phyloP scores from a whole-genome alignment of 2,113 vertebrate genomes.

The Hippocampus comes region DNA sequence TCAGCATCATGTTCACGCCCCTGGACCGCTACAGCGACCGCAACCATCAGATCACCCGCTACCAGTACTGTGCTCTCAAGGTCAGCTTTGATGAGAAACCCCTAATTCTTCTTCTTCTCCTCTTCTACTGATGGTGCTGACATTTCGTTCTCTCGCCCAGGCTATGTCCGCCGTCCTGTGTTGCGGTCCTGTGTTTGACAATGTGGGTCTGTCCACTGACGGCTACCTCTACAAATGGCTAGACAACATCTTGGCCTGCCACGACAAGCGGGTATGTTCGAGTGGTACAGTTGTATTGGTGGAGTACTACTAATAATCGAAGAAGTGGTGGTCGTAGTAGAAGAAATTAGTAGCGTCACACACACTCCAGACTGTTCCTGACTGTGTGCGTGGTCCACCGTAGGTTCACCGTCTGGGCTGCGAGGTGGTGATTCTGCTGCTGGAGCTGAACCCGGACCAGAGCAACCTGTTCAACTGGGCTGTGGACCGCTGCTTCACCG shows the following conservation, averaged over 20 bases:
- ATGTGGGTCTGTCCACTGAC: slow-evolving; percentile 93
- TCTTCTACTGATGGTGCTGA: neutral
- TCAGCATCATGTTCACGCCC: slow-evolving; percentile 98
- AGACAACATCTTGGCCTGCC: slow-evolving; percentile 98
- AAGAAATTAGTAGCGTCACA: neutral
- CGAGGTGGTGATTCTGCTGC: slow-evolving; percentile 91
- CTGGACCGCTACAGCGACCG: slow-evolving; percentile 95
- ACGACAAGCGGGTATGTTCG: slow-evolving; percentile 86
- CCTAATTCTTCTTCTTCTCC: neutral
- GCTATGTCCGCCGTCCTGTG: slow-evolving; percentile 98
- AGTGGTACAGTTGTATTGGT: neutral
- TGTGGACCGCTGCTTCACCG: slow-evolving; percentile 96
- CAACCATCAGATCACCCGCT: slow-evolving; percentile 97
- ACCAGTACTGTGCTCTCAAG: slow-evolving; percentile 96
- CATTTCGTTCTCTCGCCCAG: slow-evolving; percentile 60
- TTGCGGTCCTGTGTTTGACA: slow-evolving; percentile 96
- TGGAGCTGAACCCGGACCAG: slow-evolving; percentile 96
- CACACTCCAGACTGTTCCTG: neutral
- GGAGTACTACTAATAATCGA: too few relatives aligned
- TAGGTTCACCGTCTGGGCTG: slow-evolving; percentile 96
- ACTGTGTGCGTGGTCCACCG: neutral
- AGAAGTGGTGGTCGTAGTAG: too few relatives aligned
- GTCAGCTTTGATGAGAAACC: slow-evolving; percentile 58
- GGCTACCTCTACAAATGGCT: slow-evolving; percentile 99
- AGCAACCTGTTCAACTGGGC: slow-evolving; percentile 98